A percentile compares a stretch with the other conserved stretches of the same genome.
Evolutionary conservation across 1,140 invertebrate genomes (phyloP).

Genomic region (Euura lappo): DNA sequence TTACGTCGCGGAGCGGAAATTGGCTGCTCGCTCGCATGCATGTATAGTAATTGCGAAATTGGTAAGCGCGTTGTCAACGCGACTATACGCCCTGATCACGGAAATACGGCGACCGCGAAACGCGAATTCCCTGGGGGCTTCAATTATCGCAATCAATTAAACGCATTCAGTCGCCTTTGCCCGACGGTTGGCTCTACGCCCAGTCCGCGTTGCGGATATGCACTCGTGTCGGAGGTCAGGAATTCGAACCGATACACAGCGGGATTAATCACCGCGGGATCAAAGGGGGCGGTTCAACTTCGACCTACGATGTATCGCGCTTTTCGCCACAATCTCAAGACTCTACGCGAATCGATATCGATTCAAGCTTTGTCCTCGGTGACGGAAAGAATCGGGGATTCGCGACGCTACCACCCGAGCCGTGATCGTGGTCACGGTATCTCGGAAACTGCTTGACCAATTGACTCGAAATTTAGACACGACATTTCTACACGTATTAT

Average conservation of each 20-base stretch:
- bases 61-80: background rate
- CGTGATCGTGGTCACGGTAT: too few relatives aligned
- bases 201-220: background rate
- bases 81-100: background rate
- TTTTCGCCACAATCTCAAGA: too few relatives aligned
- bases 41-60: background rate
- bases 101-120: background rate
- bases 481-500: too few relatives aligned
- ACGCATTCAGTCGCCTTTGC: constrained; percentile 6
- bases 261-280: background rate
- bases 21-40: background rate
- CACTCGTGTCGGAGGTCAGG: too few relatives aligned
- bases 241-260: background rate
- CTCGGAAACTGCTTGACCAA: too few relatives aligned
- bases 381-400: too few relatives aligned
- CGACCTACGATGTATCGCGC: too few relatives aligned
- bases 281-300: too few relatives aligned
- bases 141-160: constrained; percentile 7
- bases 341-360: too few relatives aligned
- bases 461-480: too few relatives aligned
- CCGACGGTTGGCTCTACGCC: background rate
- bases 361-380: too few relatives aligned
- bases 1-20: background rate
- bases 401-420: too few relatives aligned
- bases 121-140: background rate